Evolutionary conservation across 2,113 vertebrate species (phyloP), one percentile per base, ranked within the genome.

Genomic region (Gopherus evgoodei): DNA sequence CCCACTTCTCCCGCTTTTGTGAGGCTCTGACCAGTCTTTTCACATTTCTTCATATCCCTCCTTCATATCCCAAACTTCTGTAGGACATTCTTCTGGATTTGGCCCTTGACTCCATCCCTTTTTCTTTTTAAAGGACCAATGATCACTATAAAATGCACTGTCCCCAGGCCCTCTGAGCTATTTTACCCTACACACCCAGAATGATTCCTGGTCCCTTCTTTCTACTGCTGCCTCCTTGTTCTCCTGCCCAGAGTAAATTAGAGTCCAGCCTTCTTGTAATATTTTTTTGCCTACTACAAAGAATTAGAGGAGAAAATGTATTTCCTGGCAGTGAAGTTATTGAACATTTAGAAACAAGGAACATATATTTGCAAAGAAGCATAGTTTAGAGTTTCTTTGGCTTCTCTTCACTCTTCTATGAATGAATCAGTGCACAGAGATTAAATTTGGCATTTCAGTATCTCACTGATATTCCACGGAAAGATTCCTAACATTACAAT

Each of bases 341-440:
- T 90, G 62, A 94, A 78, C 14, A 25, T 42, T 81, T 59, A 35
- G 14, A 94, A 78, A 7, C 14, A 81, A 13, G 65, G 42, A 6
- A 59, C 49, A 31, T 91, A 2, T 62, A 1, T 94, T 84, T 91
- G 84, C 24, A 38, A 89, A 91, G 79, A n/a, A 82, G 52, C n/a
- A 4, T 8, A 3, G 59, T 94, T 91, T 96, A 91, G 59, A 78
- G 86, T 81, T 94, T 62, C 38, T 90, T 95, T 95, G 87, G 79
- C n/a, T 94, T 88, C 50, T 95, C 44, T 75, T 92, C 96, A 94
- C 57, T 79, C 94, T 95, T 95, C 87, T 85, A 83, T 90, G 29
- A 81, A 93, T 42, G 53, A 90, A 65, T 56, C 29, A 50, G 12
- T 54, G 94, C 59, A 44, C 65, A 92, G 94, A 91, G 54, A 83